Base-by-base conservation (phyloP, 2,797 vertebrate genomes). In the Zenarchopterus dispar region DNA sequence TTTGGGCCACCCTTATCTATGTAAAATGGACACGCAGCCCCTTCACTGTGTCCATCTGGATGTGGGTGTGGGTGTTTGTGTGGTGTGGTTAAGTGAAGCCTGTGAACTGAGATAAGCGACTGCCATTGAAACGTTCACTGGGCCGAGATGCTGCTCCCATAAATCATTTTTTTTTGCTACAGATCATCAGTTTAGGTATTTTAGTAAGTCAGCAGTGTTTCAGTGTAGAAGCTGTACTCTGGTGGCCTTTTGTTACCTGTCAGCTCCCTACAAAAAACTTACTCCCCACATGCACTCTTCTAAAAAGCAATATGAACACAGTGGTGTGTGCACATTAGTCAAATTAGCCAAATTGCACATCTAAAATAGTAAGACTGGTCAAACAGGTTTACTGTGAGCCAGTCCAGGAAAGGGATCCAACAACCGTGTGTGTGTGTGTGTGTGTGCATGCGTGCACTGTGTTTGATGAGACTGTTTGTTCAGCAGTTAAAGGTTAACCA, bases 41-140 rank as follows among this genome's bases (percentile, higher is more conserved):
- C n/a, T 48, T 57, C 50, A 52, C 53, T 39, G 19, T 54, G 42
- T 71, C 62, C 22, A 54, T 15, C n/a, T 55, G 11, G 33, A 36
- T 46, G 45, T 11, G 43, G 33, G 78, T 52, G 62, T 62, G 62
- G 63, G 67, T 54, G 49, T 61, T 59, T 74, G 56, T 43, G 50
- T 72, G 61, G 56, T 55, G 54, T 49, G 49, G 43, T 48, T 47
- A 60, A 62, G 48, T 21, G 55, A 58, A 72, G 77, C 57, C 81
- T 87, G 84, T 63, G 59, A 75, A 53, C 49, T 47, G 61, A 88
- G 86, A 91, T 90, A 91, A 89, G 82, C 76, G 65, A 67, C 53
- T 56, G 52, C 63, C 49, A 59, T 55, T 71, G 54, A 78, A 64
- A 67, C 26, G 33, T 77, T 75, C 48, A 73, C 53, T 1, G 55